Conservation (phyloP, 2,113 vertebrate genomes). For the Arvicanthis niloticus region DNA sequence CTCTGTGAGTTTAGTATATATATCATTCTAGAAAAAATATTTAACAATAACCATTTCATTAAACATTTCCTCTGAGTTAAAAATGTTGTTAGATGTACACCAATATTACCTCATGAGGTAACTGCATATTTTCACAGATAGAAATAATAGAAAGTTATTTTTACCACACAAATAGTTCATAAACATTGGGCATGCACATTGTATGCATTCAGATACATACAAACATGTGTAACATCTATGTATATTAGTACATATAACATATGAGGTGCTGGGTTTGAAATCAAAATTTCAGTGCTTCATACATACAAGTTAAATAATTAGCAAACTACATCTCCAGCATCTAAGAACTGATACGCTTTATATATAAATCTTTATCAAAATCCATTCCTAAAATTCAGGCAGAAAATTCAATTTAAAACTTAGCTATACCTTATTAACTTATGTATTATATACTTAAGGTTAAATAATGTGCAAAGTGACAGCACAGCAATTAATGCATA, state of each 20-base stretch:
- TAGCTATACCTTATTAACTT: background rate
- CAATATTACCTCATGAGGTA: background rate
- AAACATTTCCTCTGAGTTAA: background rate
- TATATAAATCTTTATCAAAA: background rate
- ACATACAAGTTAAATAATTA: background rate
- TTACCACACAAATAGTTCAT: background rate
- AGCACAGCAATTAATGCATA: background rate
- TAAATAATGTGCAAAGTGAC: background rate
- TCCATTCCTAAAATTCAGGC: background rate
- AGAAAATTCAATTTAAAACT: background rate
- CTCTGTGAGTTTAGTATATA: background rate
- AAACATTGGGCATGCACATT: background rate
- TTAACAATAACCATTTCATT: background rate
- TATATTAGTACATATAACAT: background rate
- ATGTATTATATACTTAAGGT: background rate
- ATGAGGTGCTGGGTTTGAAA: background rate
- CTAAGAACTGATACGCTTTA: background rate
- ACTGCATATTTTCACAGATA: background rate
- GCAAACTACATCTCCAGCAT: background rate
- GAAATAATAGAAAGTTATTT: background rate
- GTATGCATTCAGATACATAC: background rate
- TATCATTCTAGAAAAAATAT: background rate
- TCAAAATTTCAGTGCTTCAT: background rate
- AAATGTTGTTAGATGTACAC: background rate
- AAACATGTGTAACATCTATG: background rate